Conservation (phyloP, 1,140 invertebrate genomes). For the Paralvinella palmiformis region DNA sequence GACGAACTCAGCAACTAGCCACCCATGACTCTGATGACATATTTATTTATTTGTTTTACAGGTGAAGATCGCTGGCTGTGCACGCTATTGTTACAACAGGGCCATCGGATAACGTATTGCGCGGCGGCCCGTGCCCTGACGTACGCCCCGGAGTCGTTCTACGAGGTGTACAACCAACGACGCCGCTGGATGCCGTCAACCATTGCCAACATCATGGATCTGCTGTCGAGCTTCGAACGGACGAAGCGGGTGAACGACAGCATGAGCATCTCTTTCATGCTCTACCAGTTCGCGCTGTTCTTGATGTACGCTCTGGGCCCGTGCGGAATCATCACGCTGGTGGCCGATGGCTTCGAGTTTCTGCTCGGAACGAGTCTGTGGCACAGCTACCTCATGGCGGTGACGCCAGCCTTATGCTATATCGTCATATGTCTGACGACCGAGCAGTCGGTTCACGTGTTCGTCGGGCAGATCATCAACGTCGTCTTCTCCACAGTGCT, state of each 20-base stretch:
- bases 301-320: slow-evolving; percentile 58
- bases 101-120: slow-evolving; percentile 61
- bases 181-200: slow-evolving; percentile 63
- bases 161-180: slow-evolving; percentile 62
- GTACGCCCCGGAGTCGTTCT: slow-evolving; percentile 59
- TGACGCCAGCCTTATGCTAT: background rate
- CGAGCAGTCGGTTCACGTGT: background rate
- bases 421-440: background rate
- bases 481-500: slow-evolving; percentile 45
- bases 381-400: slow-evolving; percentile 49
- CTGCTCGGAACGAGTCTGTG: slow-evolving; percentile 49
- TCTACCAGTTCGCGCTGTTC: slow-evolving; percentile 42
- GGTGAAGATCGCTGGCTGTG: slow-evolving; percentile 64
- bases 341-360: slow-evolving; percentile 56
- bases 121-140: slow-evolving; percentile 62
- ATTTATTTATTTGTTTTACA: slow-evolving; percentile 28
- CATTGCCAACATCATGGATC: slow-evolving; percentile 62
- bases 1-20: background rate
- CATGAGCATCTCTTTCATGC: slow-evolving; percentile 54
- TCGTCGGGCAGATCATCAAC: slow-evolving; percentile 36
- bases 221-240: slow-evolving; percentile 52
- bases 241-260: slow-evolving; percentile 55
- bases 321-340: slow-evolving; percentile 61
- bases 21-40: background rate
- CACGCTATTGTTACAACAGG: slow-evolving; percentile 59